phyloP scores from a whole-genome alignment of 1,140 invertebrate genomes.

The Riptortus pedestris region DNA sequence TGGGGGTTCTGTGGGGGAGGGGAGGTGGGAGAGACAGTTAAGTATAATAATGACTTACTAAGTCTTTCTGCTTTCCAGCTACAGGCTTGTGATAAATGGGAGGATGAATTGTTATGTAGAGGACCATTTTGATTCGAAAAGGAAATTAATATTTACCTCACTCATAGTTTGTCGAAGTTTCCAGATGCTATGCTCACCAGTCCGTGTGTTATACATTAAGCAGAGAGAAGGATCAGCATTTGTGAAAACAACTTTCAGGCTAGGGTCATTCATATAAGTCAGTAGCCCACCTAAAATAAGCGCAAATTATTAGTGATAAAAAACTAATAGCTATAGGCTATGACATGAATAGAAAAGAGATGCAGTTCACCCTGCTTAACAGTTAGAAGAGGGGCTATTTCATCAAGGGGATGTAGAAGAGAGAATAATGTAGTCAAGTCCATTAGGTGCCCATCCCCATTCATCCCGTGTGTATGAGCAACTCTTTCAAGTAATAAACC shows the following conservation, averaged over 20 bases:
- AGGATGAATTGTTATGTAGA: no score
- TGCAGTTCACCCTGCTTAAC: constrained; percentile 44
- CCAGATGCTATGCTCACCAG: constrained; percentile 70
- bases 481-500: constrained; percentile 59
- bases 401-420: constrained; percentile 76
- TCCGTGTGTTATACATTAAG: constrained; percentile 63
- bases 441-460: constrained; percentile 1
- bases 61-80: no score
- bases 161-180: constrained; percentile 59
- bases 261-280: constrained; percentile 50
- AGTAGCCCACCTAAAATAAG: constrained; percentile 35
- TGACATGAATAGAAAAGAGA: neutral
- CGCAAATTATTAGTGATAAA: neutral
- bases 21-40: no score
- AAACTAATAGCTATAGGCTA: neutral
- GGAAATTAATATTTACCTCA: no score
- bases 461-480: neutral
- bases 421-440: constrained; percentile 63
- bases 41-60: no score
- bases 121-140: no score
- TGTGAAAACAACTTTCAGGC: constrained; percentile 51
- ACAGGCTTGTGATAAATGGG: no score
- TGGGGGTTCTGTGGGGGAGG: no score
- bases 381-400: constrained; percentile 71
- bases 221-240: constrained; percentile 52